Conservation (phyloP, 2,113 vertebrate genomes). For the Stegostoma tigrinum region DNA sequence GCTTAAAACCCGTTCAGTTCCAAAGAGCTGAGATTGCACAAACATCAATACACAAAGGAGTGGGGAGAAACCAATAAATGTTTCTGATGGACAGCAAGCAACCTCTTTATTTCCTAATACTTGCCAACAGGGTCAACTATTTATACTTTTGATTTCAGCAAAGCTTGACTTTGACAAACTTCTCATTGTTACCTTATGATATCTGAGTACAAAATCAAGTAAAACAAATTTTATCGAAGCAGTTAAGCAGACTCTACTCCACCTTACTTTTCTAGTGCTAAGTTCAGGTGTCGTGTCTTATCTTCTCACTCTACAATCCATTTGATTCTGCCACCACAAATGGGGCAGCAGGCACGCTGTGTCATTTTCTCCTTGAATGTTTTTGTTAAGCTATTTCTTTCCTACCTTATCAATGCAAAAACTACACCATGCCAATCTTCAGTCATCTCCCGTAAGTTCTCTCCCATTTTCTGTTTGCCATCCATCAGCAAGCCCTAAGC, state of each 20-base stretch:
- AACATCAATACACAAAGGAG: conserved; percentile 16
- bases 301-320: background rate
- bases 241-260: background rate
- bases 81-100: background rate
- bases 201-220: background rate
- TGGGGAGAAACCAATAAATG: background rate
- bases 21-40: background rate
- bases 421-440: background rate
- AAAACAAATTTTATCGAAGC: background rate
- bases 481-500: background rate
- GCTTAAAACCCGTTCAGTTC: background rate
- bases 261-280: background rate
- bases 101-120: background rate
- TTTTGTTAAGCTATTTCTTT: background rate
- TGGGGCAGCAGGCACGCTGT: background rate
- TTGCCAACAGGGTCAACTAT: background rate
- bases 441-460: background rate
- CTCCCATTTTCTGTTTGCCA: background rate
- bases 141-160: background rate
- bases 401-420: background rate
- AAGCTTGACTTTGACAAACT: conserved; percentile 16
- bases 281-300: background rate
- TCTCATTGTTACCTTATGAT: background rate
- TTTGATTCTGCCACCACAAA: background rate
- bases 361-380: background rate